Evolutionary conservation across 2,888 invertebrate genomes (phyloP).

Genomic region (Clivina fossor): DNA sequence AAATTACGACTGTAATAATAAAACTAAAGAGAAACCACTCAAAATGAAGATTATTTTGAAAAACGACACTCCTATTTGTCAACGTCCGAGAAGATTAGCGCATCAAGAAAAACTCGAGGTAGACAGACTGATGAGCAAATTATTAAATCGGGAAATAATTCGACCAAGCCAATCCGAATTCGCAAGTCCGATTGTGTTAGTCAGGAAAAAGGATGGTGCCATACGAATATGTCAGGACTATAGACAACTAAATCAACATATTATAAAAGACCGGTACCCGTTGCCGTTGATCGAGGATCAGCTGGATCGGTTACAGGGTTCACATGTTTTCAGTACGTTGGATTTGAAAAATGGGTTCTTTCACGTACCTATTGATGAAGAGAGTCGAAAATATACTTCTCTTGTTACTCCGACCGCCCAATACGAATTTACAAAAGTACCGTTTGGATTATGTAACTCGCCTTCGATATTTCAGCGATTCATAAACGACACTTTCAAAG

Average conservation of each 20-base stretch:
- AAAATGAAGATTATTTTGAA: no score
- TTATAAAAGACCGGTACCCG: slow-evolving; percentile 39
- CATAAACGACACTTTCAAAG: slow-evolving; percentile 41
- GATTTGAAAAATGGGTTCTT: slow-evolving; percentile 42
- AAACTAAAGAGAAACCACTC: no score
- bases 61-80: slow-evolving; percentile 38
- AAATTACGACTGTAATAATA: no score
- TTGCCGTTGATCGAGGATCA: slow-evolving; percentile 42
- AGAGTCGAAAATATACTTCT: slow-evolving; percentile 42
- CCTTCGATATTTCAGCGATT: slow-evolving; percentile 43
- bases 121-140: slow-evolving; percentile 37
- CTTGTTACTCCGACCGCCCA: slow-evolving; percentile 42
- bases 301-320: slow-evolving; percentile 35
- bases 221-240: slow-evolving; percentile 41
- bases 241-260: slow-evolving; percentile 38
- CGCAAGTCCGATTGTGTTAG: slow-evolving; percentile 40
- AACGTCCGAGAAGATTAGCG: slow-evolving; percentile 37
- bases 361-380: slow-evolving; percentile 40
- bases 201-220: slow-evolving; percentile 38
- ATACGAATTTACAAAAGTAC: slow-evolving; percentile 41
- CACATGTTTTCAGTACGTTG: slow-evolving; percentile 35
- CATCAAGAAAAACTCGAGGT: slow-evolving; percentile 33
- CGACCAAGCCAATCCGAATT: slow-evolving; percentile 38
- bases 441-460: slow-evolving; percentile 43
- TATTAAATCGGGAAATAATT: slow-evolving; percentile 36